A percentile compares a stretch with the other conserved stretches of the same genome.
These are phyloP conservation scores for Acronicta aceris DNA, from an alignment of 2,888 invertebrate genomes.

Conservation along the genomic window DNA sequence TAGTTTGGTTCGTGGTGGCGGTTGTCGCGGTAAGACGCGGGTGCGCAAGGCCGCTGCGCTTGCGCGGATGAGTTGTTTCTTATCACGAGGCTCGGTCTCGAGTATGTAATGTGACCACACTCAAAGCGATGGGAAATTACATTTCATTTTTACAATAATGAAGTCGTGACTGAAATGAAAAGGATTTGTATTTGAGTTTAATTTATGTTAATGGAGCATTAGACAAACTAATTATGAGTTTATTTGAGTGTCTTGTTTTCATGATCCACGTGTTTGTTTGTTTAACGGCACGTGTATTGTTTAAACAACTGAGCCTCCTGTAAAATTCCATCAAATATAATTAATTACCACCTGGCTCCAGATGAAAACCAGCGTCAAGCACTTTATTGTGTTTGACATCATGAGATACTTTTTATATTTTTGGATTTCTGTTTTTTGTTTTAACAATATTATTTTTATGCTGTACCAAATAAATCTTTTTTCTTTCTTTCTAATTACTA, in stretches of 20 bases:
- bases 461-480: no score
- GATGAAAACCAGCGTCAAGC: no score
- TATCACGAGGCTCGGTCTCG: constrained; percentile 73
- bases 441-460: no score
- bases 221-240: constrained; percentile 1
- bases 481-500: no score
- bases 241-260: not conserved
- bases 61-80: constrained; percentile 77
- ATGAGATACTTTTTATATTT: no score
- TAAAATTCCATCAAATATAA: not conserved
- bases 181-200: constrained; percentile 26
- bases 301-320: not conserved
- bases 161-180: constrained; percentile 21
- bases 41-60: constrained; percentile 78
- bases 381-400: no score
- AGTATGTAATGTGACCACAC: constrained; percentile 55
- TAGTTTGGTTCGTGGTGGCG: constrained; percentile 19
- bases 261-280: not conserved
- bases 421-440: no score
- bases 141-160: constrained; percentile 43
- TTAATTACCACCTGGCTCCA: no score
- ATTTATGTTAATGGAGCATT: constrained; percentile 29
- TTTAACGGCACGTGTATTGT: not conserved
- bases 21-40: constrained; percentile 62
- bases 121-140: constrained; percentile 44